Evolutionary conservation across 2,113 vertebrate genomes (phyloP), one percentile per base, ranked within the genome.

Genomic region (Rana temporaria): DNA sequence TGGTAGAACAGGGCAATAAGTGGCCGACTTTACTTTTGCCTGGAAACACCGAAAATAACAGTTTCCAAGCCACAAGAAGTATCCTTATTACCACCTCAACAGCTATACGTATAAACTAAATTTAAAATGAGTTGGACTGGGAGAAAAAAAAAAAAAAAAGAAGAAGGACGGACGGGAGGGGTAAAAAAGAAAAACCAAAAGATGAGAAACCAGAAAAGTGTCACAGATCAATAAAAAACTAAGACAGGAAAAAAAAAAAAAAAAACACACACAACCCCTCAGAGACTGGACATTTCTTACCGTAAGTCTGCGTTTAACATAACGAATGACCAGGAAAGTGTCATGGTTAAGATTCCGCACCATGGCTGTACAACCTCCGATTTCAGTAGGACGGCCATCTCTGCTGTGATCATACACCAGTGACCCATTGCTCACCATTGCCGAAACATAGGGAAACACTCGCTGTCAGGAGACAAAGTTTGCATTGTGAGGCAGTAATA

Each of bases 241-340:
- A 42, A 19, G 19, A 48, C 4, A 6, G 66, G 48, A 69, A 16
- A 0, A 0, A 4, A 11, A 0, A 30, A 30, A 30, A 30, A 30
- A 30, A 30, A 30, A 26, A 0, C 32, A 30, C 19, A 62, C 3
- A 59, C 18, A 6, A 6, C 1, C 19, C 5, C n/a, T 14, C 8
- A 42, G 16, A 4, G 59, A 20, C 34, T n/a, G 67, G 2, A 2
- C 15, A 24, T 59, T 3, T 42, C 96, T 95, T 86, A 99, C 98
- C 80, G 97, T 99, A 34, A 99, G 92, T n/a, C 97, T 90, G 86
- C 95, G 95, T 78, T 97, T 97, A 66, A 97, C 90, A 0, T 99
- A 99, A 88, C 97, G 94, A 85, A 99, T 96, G 86, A 99, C 96
- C 62, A 99, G 91, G 92, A 99, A 99, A 75, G 96, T 96, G 92